Conservation (phyloP, 2,888 invertebrate genomes). For the Acronicta aceris region DNA sequence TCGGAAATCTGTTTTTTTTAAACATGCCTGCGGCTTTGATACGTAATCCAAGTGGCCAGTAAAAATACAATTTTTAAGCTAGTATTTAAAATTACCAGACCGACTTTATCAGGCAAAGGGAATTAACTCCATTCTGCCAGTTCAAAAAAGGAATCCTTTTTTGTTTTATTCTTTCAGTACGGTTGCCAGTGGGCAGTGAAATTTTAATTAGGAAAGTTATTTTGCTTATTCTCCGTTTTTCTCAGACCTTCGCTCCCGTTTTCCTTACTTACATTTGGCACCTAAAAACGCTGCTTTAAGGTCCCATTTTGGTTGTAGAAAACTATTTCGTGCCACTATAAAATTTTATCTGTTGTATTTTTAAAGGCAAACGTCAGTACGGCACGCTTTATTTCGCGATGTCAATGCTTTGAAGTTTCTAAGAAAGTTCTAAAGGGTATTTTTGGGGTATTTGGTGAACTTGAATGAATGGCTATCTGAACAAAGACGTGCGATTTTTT, state of each 20-base stretch:
- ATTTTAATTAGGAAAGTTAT: slow-evolving; percentile 82
- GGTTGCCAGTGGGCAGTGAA: slow-evolving; percentile 71
- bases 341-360: slow-evolving; percentile 63
- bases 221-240: slow-evolving; percentile 64
- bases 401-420: slow-evolving; percentile 55
- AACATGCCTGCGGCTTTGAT: neutral
- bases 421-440: slow-evolving; percentile 47
- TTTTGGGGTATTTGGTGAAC: slow-evolving; percentile 30
- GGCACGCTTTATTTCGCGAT: slow-evolving; percentile 55
- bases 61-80: slow-evolving; percentile 37
- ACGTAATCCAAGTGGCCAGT: slow-evolving; percentile 10
- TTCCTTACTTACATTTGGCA: slow-evolving; percentile 28
- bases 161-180: slow-evolving; percentile 66
- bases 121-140: slow-evolving; percentile 67
- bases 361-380: slow-evolving; percentile 58
- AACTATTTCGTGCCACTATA: slow-evolving; percentile 22
- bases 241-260: slow-evolving; percentile 48
- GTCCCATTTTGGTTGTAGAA: slow-evolving; percentile 15
- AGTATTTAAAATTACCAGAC: slow-evolving; percentile 53
- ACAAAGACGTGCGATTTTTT: slow-evolving; percentile 21
- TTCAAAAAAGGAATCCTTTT: slow-evolving; percentile 56
- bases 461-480: slow-evolving; percentile 20
- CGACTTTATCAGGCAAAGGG: slow-evolving; percentile 60
- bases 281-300: slow-evolving; percentile 18
- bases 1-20: slow-evolving; percentile 9